Evolutionary conservation across 2,797 vertebrate species (phyloP), one percentile per base, ranked within the genome.

Genomic region (Podargus strigoides): DNA sequence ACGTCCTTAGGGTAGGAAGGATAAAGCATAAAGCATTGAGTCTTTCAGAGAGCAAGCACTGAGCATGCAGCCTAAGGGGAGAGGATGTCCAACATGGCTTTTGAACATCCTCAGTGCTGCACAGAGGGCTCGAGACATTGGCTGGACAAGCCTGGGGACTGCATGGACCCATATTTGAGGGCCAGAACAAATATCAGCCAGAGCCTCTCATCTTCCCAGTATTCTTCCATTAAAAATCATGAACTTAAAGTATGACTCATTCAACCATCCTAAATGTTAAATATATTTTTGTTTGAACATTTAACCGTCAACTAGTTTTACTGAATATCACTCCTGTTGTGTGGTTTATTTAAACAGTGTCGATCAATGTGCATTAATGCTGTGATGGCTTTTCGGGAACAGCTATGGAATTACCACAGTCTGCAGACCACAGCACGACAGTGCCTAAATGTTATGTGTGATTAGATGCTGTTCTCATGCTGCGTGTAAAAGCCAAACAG

Each of bases 281-380:
- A 55, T 28, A 20, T 24, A 16, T 19, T 89, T 78, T 73, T 73
- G 18, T 10, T 41, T 46, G 32, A 68, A 16, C n/a, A 24, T 28
- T 32, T 26, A 69, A 14, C 63, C 80, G 34, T 30, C 36, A 36
- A 21, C 28, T 22, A 1, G 22, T 67, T 80, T 73, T 70, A 21
- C 34, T 58, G 36, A 62, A 10, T 36, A 13, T 30, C 1, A 0
- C 32, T 79, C n/a, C 50, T 2, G 0, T n/a, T 24, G 37, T 42
- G 47, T 67, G 68, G 27, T 49, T 94, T 75, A 12, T 80, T 88
- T 67, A 44, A 62, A 42, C 4, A 9, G 10, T 28, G 26, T 32
- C 8, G 34, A 49, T 60, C 44, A 26, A 7, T 19, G 23, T 22
- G 56, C 53, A 9, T n/a, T 32, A 28, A 36, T 12, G 44, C 44